Evolutionary conservation across 2,888 invertebrate species (phyloP).

Genomic region (Drosophila nr. perissopoda): DNA sequence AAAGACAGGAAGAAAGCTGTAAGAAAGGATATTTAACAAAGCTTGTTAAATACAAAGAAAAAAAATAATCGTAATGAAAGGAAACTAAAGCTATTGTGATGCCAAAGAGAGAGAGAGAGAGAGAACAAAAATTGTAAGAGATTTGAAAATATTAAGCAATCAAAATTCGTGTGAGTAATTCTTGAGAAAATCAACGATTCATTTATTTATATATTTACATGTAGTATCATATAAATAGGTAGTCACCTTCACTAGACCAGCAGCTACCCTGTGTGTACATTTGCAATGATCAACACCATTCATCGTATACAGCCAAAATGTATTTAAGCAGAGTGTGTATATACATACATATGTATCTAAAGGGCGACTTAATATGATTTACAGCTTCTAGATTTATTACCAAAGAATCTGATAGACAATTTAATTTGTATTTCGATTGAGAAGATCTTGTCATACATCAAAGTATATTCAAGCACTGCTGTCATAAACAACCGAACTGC

Average conservation of each 20-base stretch:
- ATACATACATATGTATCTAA: no score
- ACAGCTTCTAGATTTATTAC: not conserved
- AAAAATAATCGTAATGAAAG: not conserved
- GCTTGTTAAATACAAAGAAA: not conserved
- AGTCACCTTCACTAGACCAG: not conserved
- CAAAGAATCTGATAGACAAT: not conserved
- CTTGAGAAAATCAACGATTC: not conserved
- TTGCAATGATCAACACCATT: not conserved
- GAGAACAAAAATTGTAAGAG: no score
- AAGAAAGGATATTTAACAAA: conserved; percentile 8
- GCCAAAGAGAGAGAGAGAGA: not conserved
- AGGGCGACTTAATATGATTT: not conserved
- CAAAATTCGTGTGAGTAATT: not conserved
- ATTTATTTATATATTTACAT: no score
- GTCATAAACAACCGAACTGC: conserved; percentile 1
- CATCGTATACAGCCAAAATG: not conserved
- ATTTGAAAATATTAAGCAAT: not conserved
- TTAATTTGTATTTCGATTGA: not conserved
- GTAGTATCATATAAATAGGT: not conserved
- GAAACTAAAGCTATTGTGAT: not conserved
- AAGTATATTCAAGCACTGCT: not conserved
- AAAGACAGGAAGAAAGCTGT: conserved; percentile 23
- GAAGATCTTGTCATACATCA: not conserved
- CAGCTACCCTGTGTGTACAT: not conserved
- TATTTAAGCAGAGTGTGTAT: not conserved